Base-by-base conservation (phyloP, 2,888 invertebrate genomes). In the Drosophila borborema region DNA sequence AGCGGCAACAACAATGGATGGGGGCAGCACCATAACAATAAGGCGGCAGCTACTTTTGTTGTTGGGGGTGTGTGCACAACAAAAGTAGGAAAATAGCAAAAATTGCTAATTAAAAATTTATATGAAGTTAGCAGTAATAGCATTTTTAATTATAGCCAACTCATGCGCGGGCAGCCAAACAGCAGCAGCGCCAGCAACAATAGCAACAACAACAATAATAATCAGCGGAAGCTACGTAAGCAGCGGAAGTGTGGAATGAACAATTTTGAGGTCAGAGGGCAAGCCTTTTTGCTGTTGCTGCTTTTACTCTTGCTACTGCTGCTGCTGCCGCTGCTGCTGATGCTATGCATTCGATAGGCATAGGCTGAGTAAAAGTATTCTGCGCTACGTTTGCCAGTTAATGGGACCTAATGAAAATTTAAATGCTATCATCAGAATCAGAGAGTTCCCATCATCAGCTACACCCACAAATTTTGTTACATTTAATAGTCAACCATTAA, bases 101-200 rank as follows among this genome's bases (percentile, higher is more conserved):
- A 92, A 91, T 91, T 91, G 89, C 92, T 91, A 92, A 91, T 91
- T 91, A 91, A 91, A 91, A 92, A 91, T 91, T 89, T 91, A 91
- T 91, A 90, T 89, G 89, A 90, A 91, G 91, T 91, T 91, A 88
- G 89, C 92, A 86, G 91, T 91, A 91, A 91, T 91, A 91, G 90
- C 91, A 91, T 91, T 91, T 91, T 91, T 91, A 92, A 92, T 91
- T 91, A 91, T 88, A 82, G 90, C 88, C 90, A 88, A 81, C 89
- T 80, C 89, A 81, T 85, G 85, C 85, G 85, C 84, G 81, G 80
- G 68, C 72, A 80, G 77, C 80, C 82, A 72, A 74, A 80, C 71
- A 70, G 58, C 41, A 41, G 23, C 62, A 65, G 9, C 66, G 64
- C 38, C 48, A 72, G 23, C 60, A 60, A 23, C 61, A 63, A 41